Evolutionary conservation across 2,797 vertebrate genomes (phyloP), one percentile per base, ranked within the genome.

Genomic region (Austrolebias charrua): DNA sequence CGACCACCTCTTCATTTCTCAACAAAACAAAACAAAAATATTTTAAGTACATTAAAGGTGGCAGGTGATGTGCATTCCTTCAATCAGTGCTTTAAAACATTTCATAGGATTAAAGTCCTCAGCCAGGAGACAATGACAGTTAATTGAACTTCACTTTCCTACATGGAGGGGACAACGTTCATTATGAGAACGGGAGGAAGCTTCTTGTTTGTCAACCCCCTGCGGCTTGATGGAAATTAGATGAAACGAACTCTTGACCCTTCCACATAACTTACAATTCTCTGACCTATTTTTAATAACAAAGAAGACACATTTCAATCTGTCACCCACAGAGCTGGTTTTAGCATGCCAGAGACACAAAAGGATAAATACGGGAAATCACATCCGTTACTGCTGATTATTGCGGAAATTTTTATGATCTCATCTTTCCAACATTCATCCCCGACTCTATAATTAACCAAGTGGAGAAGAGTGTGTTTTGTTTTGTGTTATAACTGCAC

Each of bases 171-270:
- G 71, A 82, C 75, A 70, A 40, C 76, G 81, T 79, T 79, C 78
- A 84, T 87, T 83, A 85, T 64, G 74, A 79, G 75, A 82, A 83
- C 68, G 61, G 79, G 38, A 40, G 38, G 38, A 40, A 11, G 38
- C 65, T 78, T 61, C 72, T 83, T 75, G 76, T 75, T 73, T 75
- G 66, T 50, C 56, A 35, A 65, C 66, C 62, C 81, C 81, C 73
- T 51, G 19, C 73, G 84, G 80, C 81, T 73, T 85, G 77, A 84
- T 82, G 62, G 83, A 76, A 83, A 86, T 76, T 69, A 86, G 83
- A 86, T 85, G 82, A 66, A 79, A 67, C 67, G 81, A 81, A 89
- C 83, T 82, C 70, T 54, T 38, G 55, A 69, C 61, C 71, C 63
- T 47, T 72, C 44, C 60, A 50, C 75, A 60, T 42, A 60, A 57